Evolutionary conservation across 2,888 invertebrate species (phyloP).

Genomic region (Leptura quadrifasciata): DNA sequence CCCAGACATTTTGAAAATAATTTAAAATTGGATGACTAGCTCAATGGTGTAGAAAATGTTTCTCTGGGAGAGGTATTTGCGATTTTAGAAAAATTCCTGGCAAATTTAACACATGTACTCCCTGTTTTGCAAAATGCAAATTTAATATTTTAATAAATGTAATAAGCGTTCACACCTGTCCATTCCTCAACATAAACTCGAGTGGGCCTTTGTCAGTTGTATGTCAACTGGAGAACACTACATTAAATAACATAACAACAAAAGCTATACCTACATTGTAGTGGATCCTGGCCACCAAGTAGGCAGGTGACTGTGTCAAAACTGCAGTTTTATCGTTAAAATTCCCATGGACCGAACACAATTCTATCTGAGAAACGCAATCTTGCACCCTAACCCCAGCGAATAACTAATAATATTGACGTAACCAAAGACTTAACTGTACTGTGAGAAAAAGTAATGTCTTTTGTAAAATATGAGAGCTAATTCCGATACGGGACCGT

Average conservation of each 20-base stretch:
- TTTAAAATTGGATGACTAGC: too few relatives aligned
- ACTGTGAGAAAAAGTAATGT: conserved; percentile 34
- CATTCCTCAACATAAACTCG: too few relatives aligned
- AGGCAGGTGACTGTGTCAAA: background rate
- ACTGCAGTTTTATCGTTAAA: background rate
- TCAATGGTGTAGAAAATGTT: too few relatives aligned
- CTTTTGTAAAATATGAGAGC: conserved; percentile 33
- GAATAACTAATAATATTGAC: conserved; percentile 2
- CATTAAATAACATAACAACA: conserved; percentile 5
- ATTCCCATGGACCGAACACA: background rate
- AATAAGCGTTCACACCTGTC: too few relatives aligned
- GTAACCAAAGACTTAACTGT: conserved; percentile 17
- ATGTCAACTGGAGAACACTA: background rate
- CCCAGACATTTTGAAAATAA: too few relatives aligned
- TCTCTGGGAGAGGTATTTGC: too few relatives aligned
- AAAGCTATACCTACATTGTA: background rate
- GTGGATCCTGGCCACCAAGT: background rate
- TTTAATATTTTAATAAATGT: too few relatives aligned
- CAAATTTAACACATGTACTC: too few relatives aligned
- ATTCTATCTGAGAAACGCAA: background rate
- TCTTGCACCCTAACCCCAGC: conserved; percentile 1
- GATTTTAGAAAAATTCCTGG: too few relatives aligned
- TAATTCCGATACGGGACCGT: conserved; percentile 41
- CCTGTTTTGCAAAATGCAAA: too few relatives aligned
- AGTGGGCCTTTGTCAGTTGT: background rate